These are phyloP conservation scores for Nomada fucata DNA, from an alignment of 2,888 invertebrate species.

Conservation along the genomic window DNA sequence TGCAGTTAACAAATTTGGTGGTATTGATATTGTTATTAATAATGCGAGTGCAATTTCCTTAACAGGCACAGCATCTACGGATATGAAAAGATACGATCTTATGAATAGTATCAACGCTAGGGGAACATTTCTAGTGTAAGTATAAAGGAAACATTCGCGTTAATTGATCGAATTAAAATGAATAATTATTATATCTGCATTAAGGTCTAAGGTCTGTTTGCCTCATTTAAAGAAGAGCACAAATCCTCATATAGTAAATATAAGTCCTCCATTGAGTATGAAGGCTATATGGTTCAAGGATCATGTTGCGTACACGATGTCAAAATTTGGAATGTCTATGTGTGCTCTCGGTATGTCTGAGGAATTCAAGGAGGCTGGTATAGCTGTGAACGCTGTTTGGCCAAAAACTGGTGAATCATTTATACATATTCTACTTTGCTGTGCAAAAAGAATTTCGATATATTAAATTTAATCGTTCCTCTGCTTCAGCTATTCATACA, in stretches of 20 bases:
- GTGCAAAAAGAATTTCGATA: not conserved
- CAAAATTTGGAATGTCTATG: constrained; percentile 99
- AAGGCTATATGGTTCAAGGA: constrained; percentile 94
- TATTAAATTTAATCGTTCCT: not conserved
- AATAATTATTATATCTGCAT: constrained; percentile 68
- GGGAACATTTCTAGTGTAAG: constrained; percentile 97
- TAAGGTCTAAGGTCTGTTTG: constrained; percentile 94
- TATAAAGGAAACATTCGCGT: constrained; percentile 57
- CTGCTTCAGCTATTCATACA: constrained; percentile 92
- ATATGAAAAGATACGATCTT: constrained; percentile 98
- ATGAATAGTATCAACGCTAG: constrained; percentile 98
- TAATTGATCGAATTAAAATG: not conserved
- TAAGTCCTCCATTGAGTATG: constrained; percentile 97
- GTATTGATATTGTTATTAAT: constrained; percentile 97
- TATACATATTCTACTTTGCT: not conserved
- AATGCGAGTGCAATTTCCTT: constrained; percentile 98
- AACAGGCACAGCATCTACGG: constrained; percentile 92
- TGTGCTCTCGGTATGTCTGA: constrained; percentile 98
- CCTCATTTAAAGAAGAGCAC: constrained; percentile 94
- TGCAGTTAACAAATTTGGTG: constrained; percentile 94
- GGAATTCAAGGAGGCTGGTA: constrained; percentile 92
- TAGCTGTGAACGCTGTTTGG: constrained; percentile 98
- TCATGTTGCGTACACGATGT: constrained; percentile 98
- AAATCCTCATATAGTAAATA: constrained; percentile 97
- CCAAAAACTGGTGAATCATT: constrained; percentile 91